Evolutionary conservation across 2,888 invertebrate species (phyloP).

Genomic region (Drosophila histrio): DNA sequence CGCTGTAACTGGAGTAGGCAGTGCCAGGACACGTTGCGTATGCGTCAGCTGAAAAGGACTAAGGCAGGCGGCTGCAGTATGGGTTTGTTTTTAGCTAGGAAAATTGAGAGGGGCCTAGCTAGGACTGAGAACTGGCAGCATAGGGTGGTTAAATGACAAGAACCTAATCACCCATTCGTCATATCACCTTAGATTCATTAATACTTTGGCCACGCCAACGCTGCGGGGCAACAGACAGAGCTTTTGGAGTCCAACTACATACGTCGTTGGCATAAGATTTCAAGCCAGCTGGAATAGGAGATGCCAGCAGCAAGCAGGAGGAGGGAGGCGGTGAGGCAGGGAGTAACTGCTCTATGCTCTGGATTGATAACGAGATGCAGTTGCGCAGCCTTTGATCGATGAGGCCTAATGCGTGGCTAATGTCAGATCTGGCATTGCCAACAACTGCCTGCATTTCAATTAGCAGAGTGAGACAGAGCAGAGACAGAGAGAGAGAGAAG

Average conservation of each 20-base stretch:
- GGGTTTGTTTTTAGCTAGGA: constrained; percentile 31
- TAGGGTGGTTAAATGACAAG: constrained; percentile 44
- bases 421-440: constrained; percentile 54
- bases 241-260: background rate
- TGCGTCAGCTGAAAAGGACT: background rate
- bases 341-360: background rate
- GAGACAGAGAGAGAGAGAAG: background rate
- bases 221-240: constrained; percentile 12
- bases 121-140: background rate
- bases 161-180: constrained; percentile 79
- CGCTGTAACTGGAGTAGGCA: background rate
- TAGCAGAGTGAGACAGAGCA: constrained; percentile 41
- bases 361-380: constrained; percentile 53
- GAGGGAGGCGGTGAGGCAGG: background rate
- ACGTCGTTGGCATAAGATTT: constrained; percentile 25
- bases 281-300: background rate
- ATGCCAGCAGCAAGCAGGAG: no score
- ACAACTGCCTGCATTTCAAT: constrained; percentile 68
- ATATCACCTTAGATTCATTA: constrained; percentile 79
- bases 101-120: constrained; percentile 34
- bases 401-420: constrained; percentile 65
- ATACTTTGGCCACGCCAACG: constrained; percentile 40
- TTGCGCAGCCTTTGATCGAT: constrained; percentile 65
- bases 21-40: constrained; percentile 1
- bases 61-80: constrained; percentile 1